Evolutionary conservation across 2,113 vertebrate genomes (phyloP).

Genomic region (Embiotoca jacksoni): DNA sequence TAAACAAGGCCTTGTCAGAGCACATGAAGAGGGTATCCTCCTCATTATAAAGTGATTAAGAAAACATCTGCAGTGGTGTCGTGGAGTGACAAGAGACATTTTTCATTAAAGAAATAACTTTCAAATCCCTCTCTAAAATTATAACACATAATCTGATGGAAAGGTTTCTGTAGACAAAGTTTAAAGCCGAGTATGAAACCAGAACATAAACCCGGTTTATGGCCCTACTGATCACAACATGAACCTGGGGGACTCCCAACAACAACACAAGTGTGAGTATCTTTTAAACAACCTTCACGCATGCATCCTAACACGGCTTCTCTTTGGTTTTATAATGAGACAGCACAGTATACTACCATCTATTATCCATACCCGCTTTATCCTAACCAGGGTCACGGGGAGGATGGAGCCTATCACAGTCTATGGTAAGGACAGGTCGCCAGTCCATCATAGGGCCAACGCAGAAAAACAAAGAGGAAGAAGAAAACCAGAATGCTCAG

Average conservation of each 20-base stretch:
- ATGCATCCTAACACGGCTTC: too few species aligned
- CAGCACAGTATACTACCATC: too few species aligned
- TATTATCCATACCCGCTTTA: too few species aligned
- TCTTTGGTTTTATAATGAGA: background rate
- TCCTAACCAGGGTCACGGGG: too few species aligned
- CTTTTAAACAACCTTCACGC: background rate
- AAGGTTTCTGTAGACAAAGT: too few species aligned
- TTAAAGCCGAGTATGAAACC: too few species aligned
- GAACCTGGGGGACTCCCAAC: background rate
- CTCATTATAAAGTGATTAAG: background rate
- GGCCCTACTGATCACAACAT: background rate
- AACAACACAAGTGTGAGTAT: background rate
- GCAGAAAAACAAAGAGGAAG: too few species aligned
- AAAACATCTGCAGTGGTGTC: background rate
- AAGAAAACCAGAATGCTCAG: too few species aligned
- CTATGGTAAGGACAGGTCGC: too few species aligned
- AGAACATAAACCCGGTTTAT: too few species aligned
- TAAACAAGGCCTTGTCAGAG: slow-evolving; percentile 4
- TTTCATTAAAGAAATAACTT: slow-evolving; percentile 17
- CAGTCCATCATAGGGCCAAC: too few species aligned
- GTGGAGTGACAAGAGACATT: background rate
- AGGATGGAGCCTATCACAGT: too few species aligned
- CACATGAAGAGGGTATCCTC: slow-evolving; percentile 9
- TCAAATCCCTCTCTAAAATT: background rate
- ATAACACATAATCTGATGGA: background rate